Base-by-base conservation (phyloP, 1,140 invertebrate genomes). In the Drepana arcuata region DNA sequence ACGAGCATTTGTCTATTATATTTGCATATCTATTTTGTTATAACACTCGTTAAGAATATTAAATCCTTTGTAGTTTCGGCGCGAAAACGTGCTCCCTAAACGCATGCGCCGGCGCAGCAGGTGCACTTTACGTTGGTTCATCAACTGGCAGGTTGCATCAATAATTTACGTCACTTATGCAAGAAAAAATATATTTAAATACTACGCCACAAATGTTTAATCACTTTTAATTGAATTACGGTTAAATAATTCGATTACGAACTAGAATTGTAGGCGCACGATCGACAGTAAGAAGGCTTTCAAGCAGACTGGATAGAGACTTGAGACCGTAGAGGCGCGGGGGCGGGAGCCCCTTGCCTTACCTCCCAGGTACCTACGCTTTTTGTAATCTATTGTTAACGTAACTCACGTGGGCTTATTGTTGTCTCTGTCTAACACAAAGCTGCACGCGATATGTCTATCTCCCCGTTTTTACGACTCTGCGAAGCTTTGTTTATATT, bases 321-420 rank as follows among this genome's bases (percentile, higher is more conserved):
- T 37, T 42, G 52, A 60, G 48, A 60, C 54, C 44, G 14, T 41
- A 34, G 33, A 30, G 47, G n/a, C n/a, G 41, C 28, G 64, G 46
- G 59, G 53, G 56, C 48, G 63, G 54, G 62, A 62, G 47, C 41
- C 51, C 57, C 34, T n/a, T n/a, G n/a, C n/a, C n/a, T n/a, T 64
- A 74, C 70, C 67, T 74, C 69, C 64, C 73, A 78, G 77, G 73
- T 78, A 79, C 58, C 47, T 46, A 54, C 41, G 29, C 32, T 66
- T 77, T 74, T 74, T 69, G 45, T 65, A 58, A 67, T 61, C 72
- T 73, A 73, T 80, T 77, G 72, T 81, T 72, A 68, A 70, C 56
- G 34, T 57, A 59, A 51, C 63, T 70, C 75, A 78, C 73, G 71
- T 80, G 75, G 61, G 55, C 41, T 50, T 23, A 27, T 25, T 21